Percentiles rank a stretch among this genome's conserved stretches.
Evolutionary conservation across 2,113 vertebrate genomes (phyloP).

Genomic region (Grammatotria lemairii): DNA sequence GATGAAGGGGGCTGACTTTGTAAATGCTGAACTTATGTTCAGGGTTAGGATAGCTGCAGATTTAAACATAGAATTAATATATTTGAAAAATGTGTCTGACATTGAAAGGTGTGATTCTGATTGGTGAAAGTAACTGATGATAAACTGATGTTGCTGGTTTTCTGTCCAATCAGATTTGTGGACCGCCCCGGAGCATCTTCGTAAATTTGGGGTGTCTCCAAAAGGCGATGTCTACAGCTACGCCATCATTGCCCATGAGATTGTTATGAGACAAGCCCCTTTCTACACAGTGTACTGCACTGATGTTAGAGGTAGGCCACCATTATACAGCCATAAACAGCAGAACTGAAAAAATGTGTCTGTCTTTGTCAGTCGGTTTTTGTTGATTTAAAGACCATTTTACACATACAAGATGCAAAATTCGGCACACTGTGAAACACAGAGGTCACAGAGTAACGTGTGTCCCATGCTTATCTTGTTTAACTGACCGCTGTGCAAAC

Average conservation of each 20-base stretch:
- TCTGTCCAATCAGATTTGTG: slow-evolving; percentile 77
- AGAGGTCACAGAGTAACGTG: not conserved
- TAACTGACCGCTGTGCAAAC: not conserved
- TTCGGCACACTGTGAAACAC: not conserved
- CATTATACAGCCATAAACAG: not conserved
- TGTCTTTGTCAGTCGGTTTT: not conserved
- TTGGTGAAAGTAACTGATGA: not conserved
- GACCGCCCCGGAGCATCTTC: slow-evolving; percentile 91
- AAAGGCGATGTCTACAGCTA: slow-evolving; percentile 96
- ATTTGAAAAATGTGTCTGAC: not conserved
- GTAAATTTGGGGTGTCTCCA: slow-evolving; percentile 79
- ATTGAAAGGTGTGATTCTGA: not conserved
- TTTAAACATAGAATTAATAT: not conserved
- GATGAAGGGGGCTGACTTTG: not conserved
- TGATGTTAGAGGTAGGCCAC: slow-evolving; percentile 45
- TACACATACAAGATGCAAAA: not conserved
- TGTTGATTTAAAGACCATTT: not conserved
- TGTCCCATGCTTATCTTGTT: not conserved
- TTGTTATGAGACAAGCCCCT: slow-evolving; percentile 76
- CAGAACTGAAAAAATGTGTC: not conserved
- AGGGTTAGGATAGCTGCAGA: not conserved
- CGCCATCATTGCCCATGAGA: slow-evolving; percentile 91
- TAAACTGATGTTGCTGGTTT: not conserved
- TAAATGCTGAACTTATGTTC: not conserved
- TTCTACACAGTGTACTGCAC: slow-evolving; percentile 77